phyloP scores from a whole-genome alignment of 2,113 vertebrate genomes.

The Tinamus guttatus region DNA sequence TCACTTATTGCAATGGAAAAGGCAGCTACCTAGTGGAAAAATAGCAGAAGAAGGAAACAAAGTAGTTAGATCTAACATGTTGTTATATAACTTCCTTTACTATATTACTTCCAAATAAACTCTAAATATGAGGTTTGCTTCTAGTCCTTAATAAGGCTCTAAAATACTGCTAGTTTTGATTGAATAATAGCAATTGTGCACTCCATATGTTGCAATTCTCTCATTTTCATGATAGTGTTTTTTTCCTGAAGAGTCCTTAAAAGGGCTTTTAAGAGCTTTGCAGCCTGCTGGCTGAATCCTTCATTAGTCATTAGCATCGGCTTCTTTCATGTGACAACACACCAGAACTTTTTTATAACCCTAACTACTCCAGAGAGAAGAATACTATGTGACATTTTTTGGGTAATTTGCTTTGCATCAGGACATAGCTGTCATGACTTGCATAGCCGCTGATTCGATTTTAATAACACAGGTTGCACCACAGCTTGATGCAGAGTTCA shows the following conservation, averaged over 20 bases:
- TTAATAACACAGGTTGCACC: not conserved
- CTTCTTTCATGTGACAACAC: constrained; percentile 16
- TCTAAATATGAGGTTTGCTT: not conserved
- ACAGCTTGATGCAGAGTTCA: not conserved
- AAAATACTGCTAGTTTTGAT: not conserved
- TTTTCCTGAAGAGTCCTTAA: not conserved
- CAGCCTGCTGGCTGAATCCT: constrained; percentile 11
- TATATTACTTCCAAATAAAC: not conserved
- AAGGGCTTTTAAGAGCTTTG: not conserved
- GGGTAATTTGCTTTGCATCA: not conserved
- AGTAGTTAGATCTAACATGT: not conserved
- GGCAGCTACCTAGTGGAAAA: not conserved
- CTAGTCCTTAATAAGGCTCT: not conserved
- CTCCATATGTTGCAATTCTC: not conserved
- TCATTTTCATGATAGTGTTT: not conserved
- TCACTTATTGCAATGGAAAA: not conserved
- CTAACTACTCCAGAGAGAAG: not conserved
- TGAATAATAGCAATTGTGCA: not conserved
- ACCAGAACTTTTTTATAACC: constrained; percentile 14
- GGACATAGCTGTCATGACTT: not conserved
- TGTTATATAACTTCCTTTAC: not conserved
- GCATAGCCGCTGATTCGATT: not conserved
- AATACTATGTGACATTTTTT: constrained; percentile 19
- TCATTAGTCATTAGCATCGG: constrained; percentile 12
- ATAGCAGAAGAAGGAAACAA: not conserved